A percentile compares a stretch with the other conserved stretches of the same genome.
Conservation (phyloP, 2,888 invertebrate species). For the Athalia circularis region DNA sequence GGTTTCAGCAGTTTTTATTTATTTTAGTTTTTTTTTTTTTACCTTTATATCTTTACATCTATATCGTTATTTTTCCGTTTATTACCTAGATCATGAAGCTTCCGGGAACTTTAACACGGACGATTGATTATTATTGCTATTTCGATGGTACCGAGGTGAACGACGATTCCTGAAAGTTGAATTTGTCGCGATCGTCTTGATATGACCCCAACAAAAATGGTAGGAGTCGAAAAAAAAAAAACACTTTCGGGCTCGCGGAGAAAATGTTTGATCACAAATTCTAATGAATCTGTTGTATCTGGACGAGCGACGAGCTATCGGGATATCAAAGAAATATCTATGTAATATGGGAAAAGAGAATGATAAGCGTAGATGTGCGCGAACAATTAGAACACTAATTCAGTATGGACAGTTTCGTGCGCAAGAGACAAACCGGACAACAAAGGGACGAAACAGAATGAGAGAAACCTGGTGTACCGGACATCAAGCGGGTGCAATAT, state of each 20-base stretch:
- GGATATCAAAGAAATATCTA: slow-evolving; percentile 9
- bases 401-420: slow-evolving; percentile 16
- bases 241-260: no score
- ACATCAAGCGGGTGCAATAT: slow-evolving; percentile 40
- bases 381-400: slow-evolving; percentile 30
- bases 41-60: neutral
- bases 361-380: slow-evolving; percentile 11
- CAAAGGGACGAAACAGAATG: slow-evolving; percentile 28
- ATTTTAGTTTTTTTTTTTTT: slow-evolving; percentile 4
- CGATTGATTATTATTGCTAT: slow-evolving; percentile 65
- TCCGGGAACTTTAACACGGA: slow-evolving; percentile 61
- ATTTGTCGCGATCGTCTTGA: neutral
- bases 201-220: neutral
- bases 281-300: neutral
- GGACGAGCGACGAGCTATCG: neutral
- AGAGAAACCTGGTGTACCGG: slow-evolving; percentile 39
- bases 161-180: neutral
- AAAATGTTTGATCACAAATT: no score
- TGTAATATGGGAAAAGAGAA: neutral
- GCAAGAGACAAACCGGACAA: slow-evolving; percentile 37
- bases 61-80: neutral
- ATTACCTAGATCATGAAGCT: slow-evolving; percentile 60
- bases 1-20: slow-evolving; percentile 60
- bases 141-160: slow-evolving; percentile 53
- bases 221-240: no score